Conservation (phyloP, 2,113 vertebrate genomes). For the Lepisosteus osseus region DNA sequence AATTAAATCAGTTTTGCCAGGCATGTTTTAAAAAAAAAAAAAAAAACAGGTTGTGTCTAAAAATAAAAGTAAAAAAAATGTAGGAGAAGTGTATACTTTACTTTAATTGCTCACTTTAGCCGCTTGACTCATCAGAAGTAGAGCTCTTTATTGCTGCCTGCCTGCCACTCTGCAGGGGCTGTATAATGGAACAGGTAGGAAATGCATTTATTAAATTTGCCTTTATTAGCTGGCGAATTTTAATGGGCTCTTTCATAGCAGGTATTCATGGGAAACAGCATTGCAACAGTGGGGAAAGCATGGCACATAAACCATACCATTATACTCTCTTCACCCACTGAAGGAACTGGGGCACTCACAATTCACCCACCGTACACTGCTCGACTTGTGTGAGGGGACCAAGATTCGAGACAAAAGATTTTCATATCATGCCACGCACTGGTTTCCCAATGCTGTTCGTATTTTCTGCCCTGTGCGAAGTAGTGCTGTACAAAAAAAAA, state of each 20-base stretch:
- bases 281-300: not conserved
- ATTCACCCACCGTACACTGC: no score
- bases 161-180: not conserved
- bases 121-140: constrained; percentile 7
- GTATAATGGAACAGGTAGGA: constrained; percentile 7
- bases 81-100: not conserved
- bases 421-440: no score
- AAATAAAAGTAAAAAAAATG: not conserved
- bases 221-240: not conserved
- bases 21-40: no score
- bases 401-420: no score
- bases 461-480: no score
- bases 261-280: not conserved
- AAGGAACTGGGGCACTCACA: no score
- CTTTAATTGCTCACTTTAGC: not conserved
- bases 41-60: not conserved
- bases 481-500: no score
- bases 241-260: not conserved
- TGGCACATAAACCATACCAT: no score
- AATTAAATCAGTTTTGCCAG: no score
- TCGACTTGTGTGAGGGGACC: no score
- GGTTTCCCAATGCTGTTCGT: no score
- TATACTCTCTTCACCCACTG: no score
- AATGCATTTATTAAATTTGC: constrained; percentile 9
- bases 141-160: not conserved